These are phyloP conservation scores for Dicranocentrus wangi DNA, from an alignment of 2,888 invertebrate species.

Conservation along the genomic window DNA sequence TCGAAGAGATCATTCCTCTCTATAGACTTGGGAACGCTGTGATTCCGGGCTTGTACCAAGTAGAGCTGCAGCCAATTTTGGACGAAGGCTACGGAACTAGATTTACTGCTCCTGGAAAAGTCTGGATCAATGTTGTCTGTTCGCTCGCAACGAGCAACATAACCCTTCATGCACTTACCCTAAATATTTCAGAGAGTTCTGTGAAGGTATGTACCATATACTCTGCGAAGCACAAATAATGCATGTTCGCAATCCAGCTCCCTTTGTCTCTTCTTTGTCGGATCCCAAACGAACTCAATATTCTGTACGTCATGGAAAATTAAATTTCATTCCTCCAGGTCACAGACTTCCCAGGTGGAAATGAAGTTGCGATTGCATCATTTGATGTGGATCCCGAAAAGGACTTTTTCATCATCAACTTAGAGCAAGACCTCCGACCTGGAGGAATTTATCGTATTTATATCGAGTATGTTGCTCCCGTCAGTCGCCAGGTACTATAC, in stretches of 20 bases:
- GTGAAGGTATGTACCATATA: conserved; percentile 1
- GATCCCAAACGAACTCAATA: too few species aligned
- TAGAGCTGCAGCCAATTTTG: conserved; percentile 64
- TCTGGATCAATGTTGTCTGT: conserved; percentile 55
- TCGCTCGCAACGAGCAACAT: conserved; percentile 20
- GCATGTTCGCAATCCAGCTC: too few species aligned
- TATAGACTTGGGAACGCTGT: conserved; percentile 47
- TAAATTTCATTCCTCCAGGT: conserved; percentile 20
- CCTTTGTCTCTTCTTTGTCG: too few species aligned
- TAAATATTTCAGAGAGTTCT: conserved; percentile 31
- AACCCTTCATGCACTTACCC: conserved; percentile 50
- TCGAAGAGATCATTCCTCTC: conserved; percentile 21
- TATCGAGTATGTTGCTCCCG: conserved; percentile 62
- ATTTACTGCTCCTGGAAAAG: conserved; percentile 67
- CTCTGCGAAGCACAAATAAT: background rate
- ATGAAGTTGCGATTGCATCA: conserved; percentile 4
- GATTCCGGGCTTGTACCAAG: conserved; percentile 48
- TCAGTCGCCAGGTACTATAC: conserved; percentile 35
- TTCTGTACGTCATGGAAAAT: too few species aligned
- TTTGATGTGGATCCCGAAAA: conserved; percentile 30
- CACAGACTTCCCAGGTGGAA: background rate
- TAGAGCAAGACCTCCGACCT: conserved; percentile 16
- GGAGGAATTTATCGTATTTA: conserved; percentile 56
- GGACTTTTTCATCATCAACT: conserved; percentile 50
- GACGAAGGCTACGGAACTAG: conserved; percentile 39